These are phyloP conservation scores for Ooceraea biroi DNA, from an alignment of 1,140 invertebrate genomes.

Conservation along the genomic window DNA sequence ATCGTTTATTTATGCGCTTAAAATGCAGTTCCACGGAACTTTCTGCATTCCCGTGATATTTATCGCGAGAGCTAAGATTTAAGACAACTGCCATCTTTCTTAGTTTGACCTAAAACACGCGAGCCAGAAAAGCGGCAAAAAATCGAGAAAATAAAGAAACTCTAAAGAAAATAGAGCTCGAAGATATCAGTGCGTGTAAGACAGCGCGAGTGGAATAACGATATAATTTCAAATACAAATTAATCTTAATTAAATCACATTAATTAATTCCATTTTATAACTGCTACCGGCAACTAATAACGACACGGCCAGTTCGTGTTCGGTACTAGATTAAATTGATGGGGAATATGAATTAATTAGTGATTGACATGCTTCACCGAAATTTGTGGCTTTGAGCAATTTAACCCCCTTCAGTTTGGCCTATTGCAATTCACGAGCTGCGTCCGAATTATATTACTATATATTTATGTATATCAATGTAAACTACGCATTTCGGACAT, in stretches of 20 bases:
- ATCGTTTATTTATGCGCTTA: constrained; percentile 11
- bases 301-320: not conserved
- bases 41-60: constrained; percentile 25
- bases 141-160: not conserved
- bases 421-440: constrained; percentile 4
- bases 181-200: not conserved
- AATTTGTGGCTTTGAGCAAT: constrained; percentile 49
- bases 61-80: constrained; percentile 22
- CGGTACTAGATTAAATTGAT: constrained; percentile 34
- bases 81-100: constrained; percentile 26
- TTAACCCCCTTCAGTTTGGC: constrained; percentile 28
- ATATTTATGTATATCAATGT: not conserved
- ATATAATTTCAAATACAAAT: not conserved
- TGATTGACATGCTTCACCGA: constrained; percentile 47
- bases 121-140: constrained; percentile 7
- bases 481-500: not conserved
- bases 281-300: not conserved
- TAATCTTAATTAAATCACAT: not conserved
- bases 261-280: not conserved
- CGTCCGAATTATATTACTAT: constrained; percentile 21
- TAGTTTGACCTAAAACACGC: constrained; percentile 31
- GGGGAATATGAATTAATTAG: constrained; percentile 44
- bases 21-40: not conserved
- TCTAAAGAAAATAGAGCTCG: not conserved
- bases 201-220: not conserved